These are phyloP conservation scores for Aleadryas rufinucha DNA, from an alignment of 2,113 vertebrate species.

Conservation along the genomic window DNA sequence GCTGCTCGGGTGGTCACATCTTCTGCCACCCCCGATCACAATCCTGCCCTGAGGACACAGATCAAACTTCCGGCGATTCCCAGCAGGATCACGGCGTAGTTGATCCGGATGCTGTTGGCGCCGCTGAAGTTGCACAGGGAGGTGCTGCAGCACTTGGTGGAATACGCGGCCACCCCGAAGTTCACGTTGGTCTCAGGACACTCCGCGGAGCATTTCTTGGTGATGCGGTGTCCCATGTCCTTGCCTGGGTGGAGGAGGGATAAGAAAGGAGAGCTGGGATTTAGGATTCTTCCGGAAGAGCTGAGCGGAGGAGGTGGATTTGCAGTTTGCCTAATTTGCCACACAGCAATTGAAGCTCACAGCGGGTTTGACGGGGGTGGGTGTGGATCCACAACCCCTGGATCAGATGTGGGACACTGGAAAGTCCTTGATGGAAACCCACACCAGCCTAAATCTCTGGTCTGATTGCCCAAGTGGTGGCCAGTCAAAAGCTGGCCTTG, in stretches of 20 bases:
- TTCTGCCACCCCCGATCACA: neutral
- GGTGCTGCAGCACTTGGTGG: slow-evolving; percentile 42
- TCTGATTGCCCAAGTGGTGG: neutral
- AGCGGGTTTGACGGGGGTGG: neutral
- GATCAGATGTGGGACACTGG: neutral
- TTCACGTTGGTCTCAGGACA: neutral
- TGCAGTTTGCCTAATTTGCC: neutral
- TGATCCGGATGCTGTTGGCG: slow-evolving; percentile 39
- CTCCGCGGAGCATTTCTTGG: slow-evolving; percentile 34
- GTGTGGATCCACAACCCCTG: neutral
- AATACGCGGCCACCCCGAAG: neutral
- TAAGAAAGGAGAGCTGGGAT: neutral
- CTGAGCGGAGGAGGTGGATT: neutral
- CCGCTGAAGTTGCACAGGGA: slow-evolving; percentile 51
- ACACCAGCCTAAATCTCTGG: neutral
- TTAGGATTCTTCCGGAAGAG: neutral
- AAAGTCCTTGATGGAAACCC: neutral
- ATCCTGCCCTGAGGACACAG: neutral
- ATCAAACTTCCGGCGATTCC: neutral
- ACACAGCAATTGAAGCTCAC: neutral
- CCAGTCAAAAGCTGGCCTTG: neutral
- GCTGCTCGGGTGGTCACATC: neutral
- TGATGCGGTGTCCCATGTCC: neutral
- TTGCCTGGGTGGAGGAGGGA: neutral
- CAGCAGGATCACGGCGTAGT: neutral